phyloP scores from a whole-genome alignment of 1,140 invertebrate genomes.

The Diachasma alloeum region DNA sequence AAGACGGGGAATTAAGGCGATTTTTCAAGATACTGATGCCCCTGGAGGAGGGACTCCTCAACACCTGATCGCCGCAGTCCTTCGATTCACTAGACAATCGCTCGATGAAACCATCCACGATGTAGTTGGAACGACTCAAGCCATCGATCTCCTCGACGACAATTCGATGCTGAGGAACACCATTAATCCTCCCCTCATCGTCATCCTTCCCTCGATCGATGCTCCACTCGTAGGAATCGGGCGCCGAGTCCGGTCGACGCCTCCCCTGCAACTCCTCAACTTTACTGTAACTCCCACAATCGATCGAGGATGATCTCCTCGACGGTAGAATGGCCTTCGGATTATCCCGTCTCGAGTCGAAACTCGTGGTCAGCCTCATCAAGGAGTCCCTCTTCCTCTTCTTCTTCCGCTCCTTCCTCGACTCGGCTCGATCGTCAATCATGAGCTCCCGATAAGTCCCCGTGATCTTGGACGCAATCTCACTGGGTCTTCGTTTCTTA shows the following conservation, averaged over 20 bases:
- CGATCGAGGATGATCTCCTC: conserved; percentile 47
- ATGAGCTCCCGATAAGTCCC: conserved; percentile 67
- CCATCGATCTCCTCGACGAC: not conserved
- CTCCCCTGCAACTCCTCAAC: not conserved
- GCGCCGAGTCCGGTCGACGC: conserved; percentile 43
- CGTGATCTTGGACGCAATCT: conserved; percentile 77
- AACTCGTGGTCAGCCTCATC: conserved; percentile 24
- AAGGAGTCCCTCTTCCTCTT: conserved; percentile 58
- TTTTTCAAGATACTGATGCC: conserved; percentile 43
- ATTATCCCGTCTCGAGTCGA: conserved; percentile 25
- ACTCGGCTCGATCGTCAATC: conserved; percentile 48
- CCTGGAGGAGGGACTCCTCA: not conserved
- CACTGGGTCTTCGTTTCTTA: conserved; percentile 75
- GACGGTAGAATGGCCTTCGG: conserved; percentile 27
- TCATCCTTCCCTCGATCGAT: not conserved
- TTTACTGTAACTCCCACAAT: conserved; percentile 33
- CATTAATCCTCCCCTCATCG: conserved; percentile 16
- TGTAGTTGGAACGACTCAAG: not conserved
- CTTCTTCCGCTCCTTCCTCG: conserved; percentile 53
- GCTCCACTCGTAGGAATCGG: conserved; percentile 37
- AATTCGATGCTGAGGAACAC: conserved; percentile 2
- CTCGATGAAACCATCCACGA: not conserved
- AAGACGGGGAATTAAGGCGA: conserved; percentile 69
- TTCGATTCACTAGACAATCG: not conserved
- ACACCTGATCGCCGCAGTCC: not conserved